Evolutionary conservation across 2,113 vertebrate genomes (phyloP).

Genomic region (Ictalurus punctatus): DNA sequence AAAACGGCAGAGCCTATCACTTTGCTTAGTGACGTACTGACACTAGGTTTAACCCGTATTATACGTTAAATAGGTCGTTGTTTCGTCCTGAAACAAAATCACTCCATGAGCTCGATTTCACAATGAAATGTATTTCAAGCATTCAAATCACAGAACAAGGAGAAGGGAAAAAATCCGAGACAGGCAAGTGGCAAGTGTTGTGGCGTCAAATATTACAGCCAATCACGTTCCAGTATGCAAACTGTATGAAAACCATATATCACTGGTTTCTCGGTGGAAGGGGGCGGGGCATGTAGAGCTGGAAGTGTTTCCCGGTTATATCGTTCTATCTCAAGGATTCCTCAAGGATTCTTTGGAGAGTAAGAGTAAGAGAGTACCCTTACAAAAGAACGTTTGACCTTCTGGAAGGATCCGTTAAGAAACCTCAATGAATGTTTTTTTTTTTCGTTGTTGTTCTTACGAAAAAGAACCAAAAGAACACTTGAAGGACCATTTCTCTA

Average conservation of each 20-base stretch:
- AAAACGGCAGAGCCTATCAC: neutral
- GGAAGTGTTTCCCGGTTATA: no score
- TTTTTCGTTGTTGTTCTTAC: neutral
- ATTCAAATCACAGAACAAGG: neutral
- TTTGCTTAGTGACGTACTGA: neutral
- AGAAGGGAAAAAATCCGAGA: neutral
- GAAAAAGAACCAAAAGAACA: neutral
- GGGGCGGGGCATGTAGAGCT: neutral
- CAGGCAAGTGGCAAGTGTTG: neutral
- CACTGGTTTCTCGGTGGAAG: neutral
- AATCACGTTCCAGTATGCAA: neutral
- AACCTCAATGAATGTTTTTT: no score
- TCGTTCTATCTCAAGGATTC: neutral
- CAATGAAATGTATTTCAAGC: no score
- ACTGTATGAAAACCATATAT: neutral
- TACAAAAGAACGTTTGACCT: neutral
- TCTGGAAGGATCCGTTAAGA: neutral
- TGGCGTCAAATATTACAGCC: neutral
- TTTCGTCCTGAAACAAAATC: neutral
- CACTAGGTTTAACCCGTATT: neutral
- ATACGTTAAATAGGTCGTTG: neutral
- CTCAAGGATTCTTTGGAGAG: neutral
- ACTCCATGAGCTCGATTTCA: neutral
- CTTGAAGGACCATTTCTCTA: neutral
- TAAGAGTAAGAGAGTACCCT: neutral